Evolutionary conservation across 2,888 invertebrate genomes (phyloP).

Genomic region (Adineta ricciae): DNA sequence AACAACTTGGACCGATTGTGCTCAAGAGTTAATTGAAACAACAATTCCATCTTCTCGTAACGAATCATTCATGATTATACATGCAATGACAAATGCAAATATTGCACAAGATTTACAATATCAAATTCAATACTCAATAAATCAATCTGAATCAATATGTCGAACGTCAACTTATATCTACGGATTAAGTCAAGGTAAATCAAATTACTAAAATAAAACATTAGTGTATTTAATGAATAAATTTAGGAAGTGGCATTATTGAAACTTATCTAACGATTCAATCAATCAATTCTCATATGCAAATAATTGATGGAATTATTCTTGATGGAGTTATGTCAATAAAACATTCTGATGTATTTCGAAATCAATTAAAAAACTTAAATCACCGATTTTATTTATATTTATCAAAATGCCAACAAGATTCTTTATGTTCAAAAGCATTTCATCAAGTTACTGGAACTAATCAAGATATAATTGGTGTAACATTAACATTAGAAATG

Average conservation of each 20-base stretch:
- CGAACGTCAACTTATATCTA: background rate
- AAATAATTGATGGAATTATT: background rate
- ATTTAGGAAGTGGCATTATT: background rate
- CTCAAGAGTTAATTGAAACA: background rate
- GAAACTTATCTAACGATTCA: background rate
- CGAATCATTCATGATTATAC: background rate
- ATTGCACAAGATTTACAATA: constrained; percentile 13
- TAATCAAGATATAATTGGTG: background rate
- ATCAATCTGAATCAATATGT: background rate
- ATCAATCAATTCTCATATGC: background rate
- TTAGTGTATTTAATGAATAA: background rate
- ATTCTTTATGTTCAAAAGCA: background rate
- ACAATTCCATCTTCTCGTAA: background rate
- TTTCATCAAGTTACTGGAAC: background rate
- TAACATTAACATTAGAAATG: background rate
- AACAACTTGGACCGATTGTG: background rate
- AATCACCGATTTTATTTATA: background rate
- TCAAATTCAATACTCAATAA: background rate
- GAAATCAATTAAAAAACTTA: background rate
- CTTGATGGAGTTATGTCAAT: background rate
- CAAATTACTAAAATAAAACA: background rate
- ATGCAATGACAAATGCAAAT: background rate
- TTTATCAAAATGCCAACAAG: background rate
- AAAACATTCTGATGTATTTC: background rate
- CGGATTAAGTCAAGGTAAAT: background rate